These are phyloP conservation scores for Lasioglossum pauxillum DNA, from an alignment of 2,888 invertebrate genomes.

Conservation along the genomic window DNA sequence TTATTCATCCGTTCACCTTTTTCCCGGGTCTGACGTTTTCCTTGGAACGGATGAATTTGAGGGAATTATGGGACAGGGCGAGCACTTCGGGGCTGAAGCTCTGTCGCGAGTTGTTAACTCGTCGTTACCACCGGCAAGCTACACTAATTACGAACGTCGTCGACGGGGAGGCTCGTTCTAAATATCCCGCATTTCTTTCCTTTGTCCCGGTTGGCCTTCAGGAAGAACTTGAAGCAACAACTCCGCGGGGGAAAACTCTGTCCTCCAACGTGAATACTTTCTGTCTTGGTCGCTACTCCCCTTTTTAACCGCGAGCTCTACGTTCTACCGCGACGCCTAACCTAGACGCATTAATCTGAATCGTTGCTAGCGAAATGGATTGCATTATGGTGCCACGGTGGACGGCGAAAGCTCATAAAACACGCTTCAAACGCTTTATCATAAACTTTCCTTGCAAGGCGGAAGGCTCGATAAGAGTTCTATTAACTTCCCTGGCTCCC, in stretches of 20 bases:
- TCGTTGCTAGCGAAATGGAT: slow-evolving; percentile 2
- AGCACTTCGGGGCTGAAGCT: slow-evolving; percentile 59
- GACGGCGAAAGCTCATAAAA: neutral
- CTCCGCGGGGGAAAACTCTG: neutral
- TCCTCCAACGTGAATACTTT: neutral
- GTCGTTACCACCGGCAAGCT: slow-evolving; percentile 58
- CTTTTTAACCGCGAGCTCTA: neutral
- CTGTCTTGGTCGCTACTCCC: neutral
- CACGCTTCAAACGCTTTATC: neutral
- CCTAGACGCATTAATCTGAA: neutral
- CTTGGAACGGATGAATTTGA: slow-evolving; percentile 65
- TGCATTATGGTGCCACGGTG: neutral
- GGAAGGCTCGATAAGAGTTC: neutral
- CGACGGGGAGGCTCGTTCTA: slow-evolving; percentile 65
- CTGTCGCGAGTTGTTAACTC: slow-evolving; percentile 59
- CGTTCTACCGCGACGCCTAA: neutral
- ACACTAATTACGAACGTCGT: slow-evolving; percentile 65
- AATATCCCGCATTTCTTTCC: slow-evolving; percentile 56
- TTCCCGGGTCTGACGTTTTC: slow-evolving; percentile 30
- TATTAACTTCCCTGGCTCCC: too few relatives aligned
- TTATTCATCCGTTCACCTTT: slow-evolving; percentile 12
- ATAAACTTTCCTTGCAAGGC: neutral
- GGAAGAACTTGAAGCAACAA: slow-evolving; percentile 28
- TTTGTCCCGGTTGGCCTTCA: slow-evolving; percentile 16
- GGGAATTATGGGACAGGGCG: slow-evolving; percentile 60